Evolutionary conservation across 2,888 invertebrate species (phyloP).

Genomic region (Clistopyga incitator): DNA sequence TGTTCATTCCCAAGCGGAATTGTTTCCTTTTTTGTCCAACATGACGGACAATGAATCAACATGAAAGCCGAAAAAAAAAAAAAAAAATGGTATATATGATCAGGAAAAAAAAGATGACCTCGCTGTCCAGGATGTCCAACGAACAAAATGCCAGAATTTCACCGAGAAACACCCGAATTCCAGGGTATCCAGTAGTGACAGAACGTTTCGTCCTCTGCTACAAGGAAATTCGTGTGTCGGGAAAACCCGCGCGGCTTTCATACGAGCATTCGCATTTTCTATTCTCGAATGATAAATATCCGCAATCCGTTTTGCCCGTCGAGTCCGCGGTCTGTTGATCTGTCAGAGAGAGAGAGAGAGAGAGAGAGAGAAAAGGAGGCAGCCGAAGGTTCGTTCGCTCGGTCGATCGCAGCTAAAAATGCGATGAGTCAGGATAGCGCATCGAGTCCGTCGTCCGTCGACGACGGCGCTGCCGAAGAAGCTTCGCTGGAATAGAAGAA

Average conservation of each 20-base stretch:
- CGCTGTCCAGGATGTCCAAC: not conserved
- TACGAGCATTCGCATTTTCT: not conserved
- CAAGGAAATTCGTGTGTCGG: not conserved
- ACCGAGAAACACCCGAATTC: not conserved
- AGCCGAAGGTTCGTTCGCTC: conserved; percentile 30
- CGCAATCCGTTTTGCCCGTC: conserved; percentile 35
- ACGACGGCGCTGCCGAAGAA: conserved; percentile 38
- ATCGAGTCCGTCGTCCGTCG: conserved; percentile 33
- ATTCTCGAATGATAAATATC: conserved; percentile 41
- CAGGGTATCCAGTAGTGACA: not conserved
- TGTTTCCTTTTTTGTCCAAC: not conserved
- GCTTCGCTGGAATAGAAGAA: conserved; percentile 11
- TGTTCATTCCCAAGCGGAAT: too few species aligned
- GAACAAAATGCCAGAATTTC: not conserved
- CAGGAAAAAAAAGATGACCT: not conserved
- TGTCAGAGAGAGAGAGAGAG: conserved; percentile 30
- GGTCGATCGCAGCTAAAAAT: conserved; percentile 63
- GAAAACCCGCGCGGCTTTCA: not conserved
- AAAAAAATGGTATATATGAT: not conserved
- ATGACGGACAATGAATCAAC: not conserved
- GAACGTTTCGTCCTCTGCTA: not conserved
- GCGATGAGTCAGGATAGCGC: conserved; percentile 66
- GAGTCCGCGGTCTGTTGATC: conserved; percentile 36
- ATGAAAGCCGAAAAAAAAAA: not conserved
- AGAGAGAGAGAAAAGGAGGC: conserved; percentile 33